phyloP scores from a whole-genome alignment of 1,140 invertebrate genomes.

The Oryctes rhinoceros region DNA sequence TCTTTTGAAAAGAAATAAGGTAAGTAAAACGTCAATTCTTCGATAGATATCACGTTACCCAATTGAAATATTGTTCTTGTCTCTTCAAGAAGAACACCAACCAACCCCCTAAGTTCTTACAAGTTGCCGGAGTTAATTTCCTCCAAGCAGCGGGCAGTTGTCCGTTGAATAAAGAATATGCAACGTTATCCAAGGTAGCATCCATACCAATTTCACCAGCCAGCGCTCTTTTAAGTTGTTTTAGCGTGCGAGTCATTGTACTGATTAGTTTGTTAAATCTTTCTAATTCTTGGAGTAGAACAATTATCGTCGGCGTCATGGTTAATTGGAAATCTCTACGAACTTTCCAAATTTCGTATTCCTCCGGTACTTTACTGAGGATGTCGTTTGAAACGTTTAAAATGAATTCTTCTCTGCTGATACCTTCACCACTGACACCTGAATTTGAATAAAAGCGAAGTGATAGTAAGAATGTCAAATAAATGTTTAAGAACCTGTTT shows the following conservation, averaged over 20 bases:
- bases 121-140: constrained; percentile 81
- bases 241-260: constrained; percentile 76
- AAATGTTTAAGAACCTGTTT: constrained; percentile 71
- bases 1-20: constrained; percentile 57
- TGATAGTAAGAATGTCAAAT: neutral
- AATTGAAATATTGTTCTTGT: constrained; percentile 75
- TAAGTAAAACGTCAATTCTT: constrained; percentile 24
- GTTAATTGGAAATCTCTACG: constrained; percentile 78
- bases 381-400: constrained; percentile 80
- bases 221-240: constrained; percentile 74
- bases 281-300: constrained; percentile 88
- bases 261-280: constrained; percentile 82
- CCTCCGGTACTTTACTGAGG: constrained; percentile 74
- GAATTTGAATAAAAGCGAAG: neutral
- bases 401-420: constrained; percentile 83
- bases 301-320: constrained; percentile 83
- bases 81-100: constrained; percentile 83
- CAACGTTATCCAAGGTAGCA: constrained; percentile 80
- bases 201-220: constrained; percentile 93
- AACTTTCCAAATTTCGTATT: constrained; percentile 81
- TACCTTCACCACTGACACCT: constrained; percentile 66
- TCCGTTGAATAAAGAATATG: constrained; percentile 83
- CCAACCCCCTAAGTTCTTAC: constrained; percentile 86
- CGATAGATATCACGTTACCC: constrained; percentile 66
- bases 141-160: constrained; percentile 84